Evolutionary conservation across 1,140 invertebrate genomes (phyloP), one percentile per base, ranked within the genome.

Genomic region (Diabrotica undecimpunctata): DNA sequence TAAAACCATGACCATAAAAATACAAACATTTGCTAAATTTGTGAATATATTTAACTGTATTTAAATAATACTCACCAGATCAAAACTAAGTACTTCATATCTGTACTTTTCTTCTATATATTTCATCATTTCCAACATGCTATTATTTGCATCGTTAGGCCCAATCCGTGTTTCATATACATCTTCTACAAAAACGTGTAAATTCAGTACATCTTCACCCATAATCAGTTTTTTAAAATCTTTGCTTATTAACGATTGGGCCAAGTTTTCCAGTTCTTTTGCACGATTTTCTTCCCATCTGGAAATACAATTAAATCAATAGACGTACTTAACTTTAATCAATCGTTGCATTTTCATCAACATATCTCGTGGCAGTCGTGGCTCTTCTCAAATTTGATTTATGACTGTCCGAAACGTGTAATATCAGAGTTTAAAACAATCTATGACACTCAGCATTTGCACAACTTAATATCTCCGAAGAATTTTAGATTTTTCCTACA

Each of bases 111-210:
- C 81, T 76, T 89, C 87, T 50, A 89, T 81, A 59, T 82, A 79
- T 72, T 81, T 83, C 82, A 87, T 85, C 79, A 84, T 88, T 69
- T 77, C 78, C 69, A 77, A 84, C 57, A 76, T 79, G 68, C 79
- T 82, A 56, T 83, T 79, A 64, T 81, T 79, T 64, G 71, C 81
- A 68, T 84, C 84, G 74, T 81, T 87, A 66, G 79, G 78, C 60
- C 76, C 84, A 63, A 88, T 81, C 46, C 86, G 79, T 66, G 81
- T 81, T 72, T 88, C 85, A 71, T 87, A 90, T 9, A 87, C 82
- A 61, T 86, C 86, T 72, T 88, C 85, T 14, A 88, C 79, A 70
- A 84, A 86, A 55, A 87, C 83, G 70, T 83, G 81, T 55, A 88
- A 70, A 66, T 83, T 82, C 7, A 88, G 73, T 8, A 84, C 81